Percentiles rank a stretch among this genome's conserved stretches.
phyloP scores from a whole-genome alignment of 2,797 vertebrate genomes.

The Pyrocephalus nanus region DNA sequence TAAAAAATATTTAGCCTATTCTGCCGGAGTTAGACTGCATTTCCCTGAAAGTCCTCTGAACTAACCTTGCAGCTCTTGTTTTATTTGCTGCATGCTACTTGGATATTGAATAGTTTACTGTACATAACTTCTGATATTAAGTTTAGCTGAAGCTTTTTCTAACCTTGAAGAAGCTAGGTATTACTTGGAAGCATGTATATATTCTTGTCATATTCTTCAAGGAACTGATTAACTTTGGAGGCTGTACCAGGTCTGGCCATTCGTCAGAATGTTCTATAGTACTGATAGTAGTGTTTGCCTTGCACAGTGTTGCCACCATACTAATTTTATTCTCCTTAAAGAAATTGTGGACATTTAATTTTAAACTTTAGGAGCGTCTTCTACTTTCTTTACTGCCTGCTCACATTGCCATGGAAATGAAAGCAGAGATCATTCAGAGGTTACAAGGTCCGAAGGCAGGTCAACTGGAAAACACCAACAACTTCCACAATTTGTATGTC shows the following conservation, averaged over 20 bases:
- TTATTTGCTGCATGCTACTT: background rate
- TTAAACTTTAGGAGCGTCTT: constrained; percentile 84
- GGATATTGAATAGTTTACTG: background rate
- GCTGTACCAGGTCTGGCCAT: background rate
- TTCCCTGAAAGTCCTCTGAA: background rate
- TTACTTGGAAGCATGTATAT: background rate
- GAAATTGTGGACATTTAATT: background rate
- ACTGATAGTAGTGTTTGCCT: background rate
- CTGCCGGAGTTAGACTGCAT: background rate
- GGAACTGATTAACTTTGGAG: background rate
- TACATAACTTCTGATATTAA: background rate
- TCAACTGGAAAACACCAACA: constrained; percentile 94
- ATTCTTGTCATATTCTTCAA: background rate
- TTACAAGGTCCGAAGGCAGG: constrained; percentile 92
- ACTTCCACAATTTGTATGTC: constrained; percentile 95
- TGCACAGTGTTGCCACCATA: background rate
- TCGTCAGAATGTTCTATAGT: background rate
- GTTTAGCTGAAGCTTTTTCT: background rate
- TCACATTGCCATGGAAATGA: constrained; percentile 96
- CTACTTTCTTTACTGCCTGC: constrained; percentile 90
- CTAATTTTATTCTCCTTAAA: background rate
- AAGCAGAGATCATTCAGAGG: constrained; percentile 94
- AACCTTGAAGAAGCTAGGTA: background rate
- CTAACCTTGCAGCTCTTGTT: background rate
- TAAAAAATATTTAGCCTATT: background rate